These are phyloP conservation scores for Ancistrus triradiatus DNA, from an alignment of 2,113 vertebrate species.

Conservation along the genomic window DNA sequence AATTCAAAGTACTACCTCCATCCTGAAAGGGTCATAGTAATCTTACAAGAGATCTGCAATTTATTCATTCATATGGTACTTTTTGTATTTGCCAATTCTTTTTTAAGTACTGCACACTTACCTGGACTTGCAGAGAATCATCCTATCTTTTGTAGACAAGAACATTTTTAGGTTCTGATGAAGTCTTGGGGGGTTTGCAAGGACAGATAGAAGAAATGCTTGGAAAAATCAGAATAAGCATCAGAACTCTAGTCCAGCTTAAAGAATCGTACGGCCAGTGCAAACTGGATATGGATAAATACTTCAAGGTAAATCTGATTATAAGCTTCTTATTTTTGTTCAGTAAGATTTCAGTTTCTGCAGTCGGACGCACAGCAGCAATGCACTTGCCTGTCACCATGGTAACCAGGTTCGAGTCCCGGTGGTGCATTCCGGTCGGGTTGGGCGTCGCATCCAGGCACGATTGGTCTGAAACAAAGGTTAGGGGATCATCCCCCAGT, in stretches of 20 bases:
- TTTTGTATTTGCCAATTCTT: neutral
- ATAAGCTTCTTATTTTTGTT: too few species aligned
- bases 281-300: slow-evolving; percentile 41
- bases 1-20: slow-evolving; percentile 64
- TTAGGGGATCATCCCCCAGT: too few species aligned
- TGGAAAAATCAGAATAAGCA: slow-evolving; percentile 46
- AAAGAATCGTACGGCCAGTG: slow-evolving; percentile 59
- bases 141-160: slow-evolving; percentile 61
- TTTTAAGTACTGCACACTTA: too few species aligned
- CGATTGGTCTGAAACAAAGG: too few species aligned
- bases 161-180: slow-evolving; percentile 62
- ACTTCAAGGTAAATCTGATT: slow-evolving; percentile 57
- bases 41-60: slow-evolving; percentile 78
- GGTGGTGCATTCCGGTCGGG: too few species aligned
- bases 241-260: slow-evolving; percentile 55
- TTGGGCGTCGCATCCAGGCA: too few species aligned
- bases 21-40: slow-evolving; percentile 53
- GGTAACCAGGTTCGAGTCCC: too few species aligned
- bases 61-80: slow-evolving; percentile 70
- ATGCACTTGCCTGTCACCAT: too few species aligned
- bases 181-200: slow-evolving; percentile 69
- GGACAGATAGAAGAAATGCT: slow-evolving; percentile 60
- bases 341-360: too few species aligned
- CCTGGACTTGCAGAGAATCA: too few species aligned
- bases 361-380: too few species aligned